phyloP scores from a whole-genome alignment of 2,888 invertebrate genomes.

The Gari tellinella region DNA sequence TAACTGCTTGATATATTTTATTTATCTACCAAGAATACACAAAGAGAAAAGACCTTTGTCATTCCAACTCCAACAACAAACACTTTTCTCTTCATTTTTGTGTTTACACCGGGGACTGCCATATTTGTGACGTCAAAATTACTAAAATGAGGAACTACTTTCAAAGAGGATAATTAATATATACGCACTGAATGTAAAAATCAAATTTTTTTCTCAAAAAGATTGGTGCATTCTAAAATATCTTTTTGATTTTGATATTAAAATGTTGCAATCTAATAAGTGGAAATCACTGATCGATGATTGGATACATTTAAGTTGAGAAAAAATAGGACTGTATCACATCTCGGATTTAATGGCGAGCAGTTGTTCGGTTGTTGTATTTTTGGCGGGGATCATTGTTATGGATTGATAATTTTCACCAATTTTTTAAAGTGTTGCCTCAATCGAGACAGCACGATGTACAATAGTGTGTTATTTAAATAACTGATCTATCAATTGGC shows the following conservation, averaged over 20 bases:
- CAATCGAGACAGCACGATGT: conserved; percentile 19
- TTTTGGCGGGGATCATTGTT: conserved; percentile 81
- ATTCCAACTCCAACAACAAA: conserved; percentile 98
- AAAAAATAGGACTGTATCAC: conserved; percentile 20
- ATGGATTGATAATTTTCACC: conserved; percentile 61
- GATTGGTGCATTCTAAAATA: too few relatives aligned
- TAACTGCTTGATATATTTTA: too few relatives aligned
- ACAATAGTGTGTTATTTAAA: conserved; percentile 26
- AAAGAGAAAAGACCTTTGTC: conserved; percentile 90
- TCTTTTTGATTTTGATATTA: too few relatives aligned
- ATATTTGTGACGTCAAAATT: conserved; percentile 63
- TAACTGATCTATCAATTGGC: conserved; percentile 33
- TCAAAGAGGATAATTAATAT: conserved; percentile 26
- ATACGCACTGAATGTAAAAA: too few relatives aligned
- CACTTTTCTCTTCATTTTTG: conserved; percentile 85
- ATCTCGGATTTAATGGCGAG: conserved; percentile 13
- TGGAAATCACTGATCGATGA: too few relatives aligned
- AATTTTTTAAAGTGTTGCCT: conserved; percentile 29
- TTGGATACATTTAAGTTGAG: not conserved
- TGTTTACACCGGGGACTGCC: conserved; percentile 65
- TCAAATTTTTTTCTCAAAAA: too few relatives aligned
- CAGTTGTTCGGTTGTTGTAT: conserved; percentile 75
- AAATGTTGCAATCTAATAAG: too few relatives aligned
- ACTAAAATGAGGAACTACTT: conserved; percentile 68
- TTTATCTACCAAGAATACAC: not conserved